phyloP scores from a whole-genome alignment of 1,140 invertebrate genomes.

The Microvelia longipes region DNA sequence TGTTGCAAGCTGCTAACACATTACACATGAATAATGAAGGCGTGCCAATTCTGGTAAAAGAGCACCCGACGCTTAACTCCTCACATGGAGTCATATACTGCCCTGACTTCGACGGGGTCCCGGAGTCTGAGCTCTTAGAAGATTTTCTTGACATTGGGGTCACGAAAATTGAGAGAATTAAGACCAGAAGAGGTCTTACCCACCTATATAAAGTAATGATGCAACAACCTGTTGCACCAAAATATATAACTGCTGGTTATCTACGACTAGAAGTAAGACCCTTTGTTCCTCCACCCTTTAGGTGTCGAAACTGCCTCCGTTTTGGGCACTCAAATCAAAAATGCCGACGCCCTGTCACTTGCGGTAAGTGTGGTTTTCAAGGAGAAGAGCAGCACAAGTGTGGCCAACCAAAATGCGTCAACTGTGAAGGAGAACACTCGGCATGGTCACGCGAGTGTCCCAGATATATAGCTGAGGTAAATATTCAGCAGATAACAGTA shows the following conservation, averaged over 20 bases:
- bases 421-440: background rate
- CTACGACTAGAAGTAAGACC: background rate
- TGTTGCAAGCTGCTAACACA: background rate
- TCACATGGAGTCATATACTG: background rate
- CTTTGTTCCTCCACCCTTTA: background rate
- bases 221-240: background rate
- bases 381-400: background rate
- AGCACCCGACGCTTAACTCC: background rate
- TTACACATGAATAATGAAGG: background rate
- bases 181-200: background rate
- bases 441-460: background rate
- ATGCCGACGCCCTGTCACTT: background rate
- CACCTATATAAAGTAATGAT: background rate
- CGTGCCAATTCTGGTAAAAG: background rate
- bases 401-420: background rate
- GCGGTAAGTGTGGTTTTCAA: background rate
- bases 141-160: background rate
- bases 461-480: background rate
- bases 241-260: background rate
- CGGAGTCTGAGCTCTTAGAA: background rate
- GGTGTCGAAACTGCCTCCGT: background rate
- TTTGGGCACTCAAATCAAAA: background rate
- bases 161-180: background rate
- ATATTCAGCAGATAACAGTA: background rate
- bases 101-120: background rate